phyloP scores from a whole-genome alignment of 2,113 vertebrate species.

The Amblyopsis rosae region DNA sequence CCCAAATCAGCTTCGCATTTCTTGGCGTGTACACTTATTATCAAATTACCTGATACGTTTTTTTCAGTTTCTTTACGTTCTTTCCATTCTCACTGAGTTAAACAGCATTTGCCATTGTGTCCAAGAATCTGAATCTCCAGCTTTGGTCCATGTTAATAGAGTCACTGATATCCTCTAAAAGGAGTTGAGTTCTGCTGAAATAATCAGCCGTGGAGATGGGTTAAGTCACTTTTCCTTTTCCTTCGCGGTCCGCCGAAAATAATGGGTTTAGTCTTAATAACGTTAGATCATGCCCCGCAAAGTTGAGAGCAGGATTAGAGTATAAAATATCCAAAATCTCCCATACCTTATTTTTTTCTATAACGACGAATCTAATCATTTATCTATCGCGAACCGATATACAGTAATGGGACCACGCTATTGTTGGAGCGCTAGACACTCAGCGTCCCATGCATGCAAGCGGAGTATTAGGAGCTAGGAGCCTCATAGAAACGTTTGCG shows the following conservation, averaged over 20 bases:
- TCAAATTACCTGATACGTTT: slow-evolving; percentile 61
- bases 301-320: not conserved
- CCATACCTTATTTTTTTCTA: not conserved
- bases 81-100: slow-evolving; percentile 64
- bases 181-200: slow-evolving; percentile 64
- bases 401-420: slow-evolving; percentile 75
- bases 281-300: not conserved
- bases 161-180: slow-evolving; percentile 40
- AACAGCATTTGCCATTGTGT: slow-evolving; percentile 53
- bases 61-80: slow-evolving; percentile 46
- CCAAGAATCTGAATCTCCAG: slow-evolving; percentile 63
- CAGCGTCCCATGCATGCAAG: slow-evolving; percentile 47
- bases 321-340: not conserved
- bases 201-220: slow-evolving; percentile 62
- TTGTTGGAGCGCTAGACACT: slow-evolving; percentile 72
- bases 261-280: not conserved
- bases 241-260: slow-evolving; percentile 39
- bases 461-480: slow-evolving; percentile 10
- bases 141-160: slow-evolving; percentile 63
- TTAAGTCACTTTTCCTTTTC: slow-evolving; percentile 46
- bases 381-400: slow-evolving; percentile 54
- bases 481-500: slow-evolving; percentile 35
- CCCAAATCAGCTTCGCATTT: not conserved
- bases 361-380: not conserved
- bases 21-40: not conserved